Conservation (phyloP, 2,888 invertebrate genomes). For the Cephus nigrinus region DNA sequence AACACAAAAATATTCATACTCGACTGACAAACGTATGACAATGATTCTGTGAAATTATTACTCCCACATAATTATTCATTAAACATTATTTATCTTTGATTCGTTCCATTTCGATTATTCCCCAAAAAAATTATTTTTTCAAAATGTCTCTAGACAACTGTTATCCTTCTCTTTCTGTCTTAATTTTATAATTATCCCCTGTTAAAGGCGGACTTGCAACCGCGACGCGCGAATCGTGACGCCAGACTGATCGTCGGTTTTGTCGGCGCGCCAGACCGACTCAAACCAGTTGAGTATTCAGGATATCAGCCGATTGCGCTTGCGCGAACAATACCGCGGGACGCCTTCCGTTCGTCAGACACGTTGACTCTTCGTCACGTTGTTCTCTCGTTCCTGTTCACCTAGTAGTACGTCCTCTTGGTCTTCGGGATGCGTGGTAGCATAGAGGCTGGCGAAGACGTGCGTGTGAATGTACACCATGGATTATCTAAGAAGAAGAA, state of each 20-base stretch:
- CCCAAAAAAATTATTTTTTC: background rate
- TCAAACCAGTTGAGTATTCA: background rate
- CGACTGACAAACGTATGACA: background rate
- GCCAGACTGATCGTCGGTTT: constrained; percentile 45
- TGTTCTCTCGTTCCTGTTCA: background rate
- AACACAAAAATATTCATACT: background rate
- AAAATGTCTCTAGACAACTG: background rate
- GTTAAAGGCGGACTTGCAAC: constrained; percentile 27
- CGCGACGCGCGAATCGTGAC: constrained; percentile 51
- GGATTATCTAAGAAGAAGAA: background rate
- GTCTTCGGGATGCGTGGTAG: background rate
- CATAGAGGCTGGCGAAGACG: background rate
- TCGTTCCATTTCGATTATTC: background rate
- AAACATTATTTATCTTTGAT: background rate
- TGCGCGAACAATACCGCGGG: background rate
- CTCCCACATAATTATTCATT: background rate
- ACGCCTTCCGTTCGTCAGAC: background rate
- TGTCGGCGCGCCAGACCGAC: constrained; percentile 5
- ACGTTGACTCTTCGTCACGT: background rate
- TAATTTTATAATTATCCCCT: background rate
- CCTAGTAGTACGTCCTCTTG: background rate
- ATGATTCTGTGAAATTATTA: background rate
- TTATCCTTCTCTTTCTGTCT: background rate
- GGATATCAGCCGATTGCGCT: background rate
- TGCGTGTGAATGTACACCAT: background rate